Base-by-base conservation (phyloP, 1,140 invertebrate species). In the Brachionus angularis region DNA sequence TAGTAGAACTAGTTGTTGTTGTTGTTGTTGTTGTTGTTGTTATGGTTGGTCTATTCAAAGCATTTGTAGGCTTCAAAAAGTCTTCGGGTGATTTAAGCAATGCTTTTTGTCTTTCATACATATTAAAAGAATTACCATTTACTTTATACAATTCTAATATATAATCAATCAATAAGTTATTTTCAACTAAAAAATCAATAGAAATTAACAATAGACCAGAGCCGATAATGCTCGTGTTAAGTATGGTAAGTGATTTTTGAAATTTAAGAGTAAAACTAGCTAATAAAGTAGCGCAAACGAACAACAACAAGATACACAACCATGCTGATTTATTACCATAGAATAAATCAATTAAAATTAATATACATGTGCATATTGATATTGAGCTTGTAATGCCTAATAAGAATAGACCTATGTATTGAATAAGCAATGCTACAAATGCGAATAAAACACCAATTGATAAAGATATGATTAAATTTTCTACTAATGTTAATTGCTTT, bases 181-280 rank as follows among this genome's bases (percentile, higher is more conserved):
- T 67, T 47, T 67, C 62, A 23, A 67, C 62, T 34, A 67, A 67
- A 67, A 67, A 67, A 16, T 67, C 62, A n/a, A 67, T 12, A 4
- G 47, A 23, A 29, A 67, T 33, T 10, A 67, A 16, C 14, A 67
- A 18, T 29, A 67, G 25, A 16, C n/a, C n/a, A 8, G 62, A 67
- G 14, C 62, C 62, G 5, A 67, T 67, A 18, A 42, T 33, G 21
- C 62, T 67, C 10, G 62, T 67, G 18, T 67, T 67, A 18, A 67
- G 47, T 14, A 67, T 46, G 1, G 42, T 50, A 27, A 67, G 16
- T 18, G 42, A 46, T 46, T 27, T 14, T 23, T 67, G 62, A 23
- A 67, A 67, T 29, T 67, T 67, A 2, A 67, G 62, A 5, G 42
- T 47, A 5, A 67, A 18, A 3, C 42, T 47, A 33, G 42, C 62